Evolutionary conservation across 2,797 vertebrate species (phyloP).

Genomic region (Coilia nasus): DNA sequence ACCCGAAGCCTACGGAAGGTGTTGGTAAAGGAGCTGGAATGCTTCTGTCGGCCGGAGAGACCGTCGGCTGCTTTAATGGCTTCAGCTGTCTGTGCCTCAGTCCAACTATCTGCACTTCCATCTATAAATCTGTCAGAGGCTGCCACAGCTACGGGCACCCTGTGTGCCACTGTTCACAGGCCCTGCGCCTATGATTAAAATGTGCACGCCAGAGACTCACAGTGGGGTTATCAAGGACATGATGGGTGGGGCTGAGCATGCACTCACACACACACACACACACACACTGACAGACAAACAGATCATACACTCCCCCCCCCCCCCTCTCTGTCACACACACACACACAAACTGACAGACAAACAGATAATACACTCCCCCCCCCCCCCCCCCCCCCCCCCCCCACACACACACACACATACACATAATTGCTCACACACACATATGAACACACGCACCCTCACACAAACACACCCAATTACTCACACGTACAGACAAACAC

Average conservation of each 20-base stretch:
- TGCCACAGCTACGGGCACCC: background rate
- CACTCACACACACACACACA: background rate
- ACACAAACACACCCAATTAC: background rate
- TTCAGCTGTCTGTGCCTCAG: slow-evolving; percentile 3
- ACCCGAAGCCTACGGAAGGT: background rate
- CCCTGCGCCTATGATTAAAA: background rate
- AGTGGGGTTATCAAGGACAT: background rate
- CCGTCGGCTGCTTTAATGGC: background rate
- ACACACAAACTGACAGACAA: slow-evolving; percentile 28
- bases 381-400: too few species aligned
- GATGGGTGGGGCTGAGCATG: background rate
- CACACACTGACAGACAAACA: background rate
- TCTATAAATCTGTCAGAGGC: slow-evolving; percentile 19
- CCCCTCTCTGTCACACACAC: too few species aligned
- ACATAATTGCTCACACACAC: too few species aligned
- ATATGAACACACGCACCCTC: background rate
- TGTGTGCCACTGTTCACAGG: background rate
- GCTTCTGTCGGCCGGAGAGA: background rate
- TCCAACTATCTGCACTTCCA: slow-evolving; percentile 7
- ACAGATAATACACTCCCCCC: background rate
- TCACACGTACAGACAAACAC: too few species aligned
- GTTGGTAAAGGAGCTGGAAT: background rate
- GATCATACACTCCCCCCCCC: background rate
- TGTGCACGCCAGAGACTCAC: background rate
- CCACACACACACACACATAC: too few species aligned